Conservation (phyloP, 2,113 vertebrate species). For the Sorex araneus region DNA sequence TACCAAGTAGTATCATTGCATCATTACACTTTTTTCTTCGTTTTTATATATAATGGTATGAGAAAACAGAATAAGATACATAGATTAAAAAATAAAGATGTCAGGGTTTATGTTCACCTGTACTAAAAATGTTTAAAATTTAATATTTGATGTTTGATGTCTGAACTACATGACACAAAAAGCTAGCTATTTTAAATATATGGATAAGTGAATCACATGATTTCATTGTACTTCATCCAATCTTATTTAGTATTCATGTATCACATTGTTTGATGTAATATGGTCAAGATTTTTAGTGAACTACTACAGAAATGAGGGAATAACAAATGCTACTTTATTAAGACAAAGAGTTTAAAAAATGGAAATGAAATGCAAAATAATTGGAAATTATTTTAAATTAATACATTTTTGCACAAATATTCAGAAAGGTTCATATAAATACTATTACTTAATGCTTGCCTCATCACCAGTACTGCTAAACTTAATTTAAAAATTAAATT, state of each 20-base stretch:
- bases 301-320: not conserved
- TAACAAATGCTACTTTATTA: constrained; percentile 38
- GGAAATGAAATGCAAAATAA: not conserved
- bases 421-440: constrained; percentile 27
- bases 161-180: not conserved
- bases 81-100: not conserved
- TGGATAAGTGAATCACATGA: not conserved
- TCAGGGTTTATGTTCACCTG: not conserved
- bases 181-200: not conserved
- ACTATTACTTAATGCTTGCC: constrained; percentile 40
- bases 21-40: not conserved
- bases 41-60: not conserved
- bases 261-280: not conserved
- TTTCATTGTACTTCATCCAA: not conserved
- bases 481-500: constrained; percentile 68
- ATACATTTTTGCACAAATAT: constrained; percentile 30
- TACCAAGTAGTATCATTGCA: not conserved
- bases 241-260: constrained; percentile 29
- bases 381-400: constrained; percentile 56
- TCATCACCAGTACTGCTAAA: constrained; percentile 15
- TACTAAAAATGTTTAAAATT: constrained; percentile 41
- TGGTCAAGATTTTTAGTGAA: not conserved
- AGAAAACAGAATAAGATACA: not conserved
- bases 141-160: not conserved
- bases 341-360: constrained; percentile 8